Base-by-base conservation (phyloP, 2,113 vertebrate species). In the Lepisosteus oculatus region DNA sequence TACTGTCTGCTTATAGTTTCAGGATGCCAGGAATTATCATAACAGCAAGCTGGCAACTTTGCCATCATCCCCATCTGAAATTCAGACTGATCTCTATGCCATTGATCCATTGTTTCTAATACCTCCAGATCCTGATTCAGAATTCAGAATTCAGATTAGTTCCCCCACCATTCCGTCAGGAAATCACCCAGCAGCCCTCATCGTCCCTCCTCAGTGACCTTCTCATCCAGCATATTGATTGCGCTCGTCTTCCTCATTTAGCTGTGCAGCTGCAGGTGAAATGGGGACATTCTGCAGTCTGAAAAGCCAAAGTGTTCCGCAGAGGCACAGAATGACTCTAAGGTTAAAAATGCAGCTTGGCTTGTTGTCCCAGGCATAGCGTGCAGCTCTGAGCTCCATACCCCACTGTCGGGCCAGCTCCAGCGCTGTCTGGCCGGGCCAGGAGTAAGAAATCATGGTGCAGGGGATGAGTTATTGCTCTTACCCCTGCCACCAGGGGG, bases 261-360 rank as follows among this genome's bases (percentile, higher is more conserved):
- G 41, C 57, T 15, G 17, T 67, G 55, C 47, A 54, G 65, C 51
- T 70, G 67, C 65, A 73, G 67, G 61, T 74, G 70, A 70, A 74
- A 43, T 54, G 6, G 55, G 69, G 72, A 67, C 64, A 67, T 3
- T 59, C 9, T 56, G 67, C 45, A 42, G 67, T 6, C 29, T 55
- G 55, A 67, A 8, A 8, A 71, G 71, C 43, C 67, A 62, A 61
- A 62, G 29, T 61, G 41, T 9, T 59, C 57, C 12, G 14, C 57
- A 13, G 57, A n/a, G 57, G 57, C 44, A 43, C 17, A 55, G 66
- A 68, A 54, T 43, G 55, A 65, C 11, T 69, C 0, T 29, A 13
- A 73, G 61, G 56, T 70, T 69, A 70, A 67, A 75, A 75, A 70
- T 42, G 43, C 64, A 12, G 12, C 51, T 41, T 63, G 70, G 66